Evolutionary conservation across 1,140 invertebrate genomes (phyloP).

Genomic region (Hyposmocoma kahamanoa): DNA sequence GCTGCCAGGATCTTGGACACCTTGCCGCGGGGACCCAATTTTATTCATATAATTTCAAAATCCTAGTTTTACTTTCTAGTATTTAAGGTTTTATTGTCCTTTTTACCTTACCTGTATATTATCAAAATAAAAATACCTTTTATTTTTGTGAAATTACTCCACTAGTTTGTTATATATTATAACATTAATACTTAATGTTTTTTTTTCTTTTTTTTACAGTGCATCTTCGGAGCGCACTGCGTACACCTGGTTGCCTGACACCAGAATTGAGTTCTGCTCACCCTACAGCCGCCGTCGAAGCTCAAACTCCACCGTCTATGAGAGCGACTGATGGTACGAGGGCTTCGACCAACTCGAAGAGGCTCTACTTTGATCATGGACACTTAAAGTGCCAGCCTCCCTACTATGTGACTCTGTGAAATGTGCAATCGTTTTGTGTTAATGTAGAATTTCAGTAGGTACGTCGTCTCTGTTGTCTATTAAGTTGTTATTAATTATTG

Average conservation of each 20-base stretch:
- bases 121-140: no score
- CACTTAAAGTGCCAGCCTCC: conserved; percentile 28
- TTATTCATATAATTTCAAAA: no score
- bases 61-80: no score
- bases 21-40: no score
- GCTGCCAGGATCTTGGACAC: no score
- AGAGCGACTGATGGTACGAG: conserved; percentile 68
- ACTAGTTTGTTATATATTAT: no score
- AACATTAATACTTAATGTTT: no score
- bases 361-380: conserved; percentile 49
- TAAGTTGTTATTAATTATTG: neutral
- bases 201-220: no score
- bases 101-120: no score
- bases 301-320: conserved; percentile 67
- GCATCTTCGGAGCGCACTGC: conserved; percentile 69
- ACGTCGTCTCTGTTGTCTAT: neutral
- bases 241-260: conserved; percentile 68
- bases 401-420: no score
- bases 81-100: no score
- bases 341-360: conserved; percentile 59
- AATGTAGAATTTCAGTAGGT: conserved; percentile 1
- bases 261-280: conserved; percentile 61
- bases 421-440: conserved; percentile 10
- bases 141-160: no score
- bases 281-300: conserved; percentile 56